A percentile compares a stretch with the other conserved stretches of the same genome.
phyloP scores from a whole-genome alignment of 1,140 invertebrate species.

The Leptopilina clavipes region DNA sequence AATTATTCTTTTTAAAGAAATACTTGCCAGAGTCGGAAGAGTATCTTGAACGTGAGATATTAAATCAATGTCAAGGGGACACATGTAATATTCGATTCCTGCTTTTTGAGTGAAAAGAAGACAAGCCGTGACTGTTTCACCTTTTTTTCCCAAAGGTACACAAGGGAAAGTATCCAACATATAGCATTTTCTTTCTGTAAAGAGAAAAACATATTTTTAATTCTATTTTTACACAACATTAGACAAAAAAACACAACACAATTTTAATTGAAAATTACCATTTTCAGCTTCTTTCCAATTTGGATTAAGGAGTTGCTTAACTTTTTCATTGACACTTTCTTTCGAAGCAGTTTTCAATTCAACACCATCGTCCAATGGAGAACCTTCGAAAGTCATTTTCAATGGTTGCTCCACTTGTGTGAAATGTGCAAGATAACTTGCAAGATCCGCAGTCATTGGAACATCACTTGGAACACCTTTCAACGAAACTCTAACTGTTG shows the following conservation, averaged over 20 bases:
- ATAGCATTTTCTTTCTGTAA: conserved; percentile 55
- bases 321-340: conserved; percentile 59
- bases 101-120: conserved; percentile 33
- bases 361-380: conserved; percentile 56
- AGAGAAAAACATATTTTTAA: conserved; percentile 36
- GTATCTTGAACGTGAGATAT: conserved; percentile 51
- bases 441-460: conserved; percentile 59
- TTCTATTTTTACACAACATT: no score
- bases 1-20: background rate
- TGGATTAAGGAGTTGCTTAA: conserved; percentile 59
- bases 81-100: conserved; percentile 51
- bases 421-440: conserved; percentile 55
- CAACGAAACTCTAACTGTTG: conserved; percentile 52
- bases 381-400: conserved; percentile 52
- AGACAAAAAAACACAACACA: no score
- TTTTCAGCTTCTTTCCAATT: conserved; percentile 47
- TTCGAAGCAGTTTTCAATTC: conserved; percentile 47
- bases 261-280: conserved; percentile 32
- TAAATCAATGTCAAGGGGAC: conserved; percentile 52
- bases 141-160: conserved; percentile 58
- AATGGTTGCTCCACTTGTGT: conserved; percentile 52
- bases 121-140: conserved; percentile 50
- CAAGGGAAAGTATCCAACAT: conserved; percentile 47
- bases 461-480: conserved; percentile 58
- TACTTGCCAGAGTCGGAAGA: conserved; percentile 56